Percentiles rank a stretch among this genome's conserved stretches.
Conservation (phyloP, 2,113 vertebrate genomes). For the Corvus hawaiiensis region DNA sequence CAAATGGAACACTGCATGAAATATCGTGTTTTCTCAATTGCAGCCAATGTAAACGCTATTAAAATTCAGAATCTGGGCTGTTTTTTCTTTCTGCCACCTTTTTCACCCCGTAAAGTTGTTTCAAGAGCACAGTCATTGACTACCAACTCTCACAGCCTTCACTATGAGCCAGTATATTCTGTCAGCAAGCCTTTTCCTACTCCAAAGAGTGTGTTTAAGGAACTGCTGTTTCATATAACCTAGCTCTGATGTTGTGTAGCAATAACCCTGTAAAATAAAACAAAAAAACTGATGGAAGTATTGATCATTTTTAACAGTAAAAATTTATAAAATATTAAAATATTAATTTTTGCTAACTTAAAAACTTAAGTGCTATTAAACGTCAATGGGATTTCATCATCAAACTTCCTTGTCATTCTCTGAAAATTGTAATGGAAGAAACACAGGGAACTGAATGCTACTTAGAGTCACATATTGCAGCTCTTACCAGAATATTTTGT, state of each 20-base stretch:
- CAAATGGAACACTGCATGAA: neutral
- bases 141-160: neutral
- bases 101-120: neutral
- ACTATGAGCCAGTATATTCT: neutral
- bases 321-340: neutral
- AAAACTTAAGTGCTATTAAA: neutral
- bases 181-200: conserved; percentile 2
- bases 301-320: neutral
- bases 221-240: neutral
- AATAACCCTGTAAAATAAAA: neutral
- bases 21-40: neutral
- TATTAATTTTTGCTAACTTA: neutral
- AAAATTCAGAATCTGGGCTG: neutral
- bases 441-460: neutral
- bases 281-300: neutral
- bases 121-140: neutral
- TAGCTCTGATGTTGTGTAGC: neutral
- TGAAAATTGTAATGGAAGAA: neutral
- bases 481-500: neutral
- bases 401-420: neutral
- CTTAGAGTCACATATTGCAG: neutral
- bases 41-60: neutral
- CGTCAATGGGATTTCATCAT: neutral
- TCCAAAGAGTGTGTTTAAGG: neutral
- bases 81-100: neutral